Evolutionary conservation across 2,888 invertebrate species (phyloP).

Genomic region (Drosophila paranaensis): DNA sequence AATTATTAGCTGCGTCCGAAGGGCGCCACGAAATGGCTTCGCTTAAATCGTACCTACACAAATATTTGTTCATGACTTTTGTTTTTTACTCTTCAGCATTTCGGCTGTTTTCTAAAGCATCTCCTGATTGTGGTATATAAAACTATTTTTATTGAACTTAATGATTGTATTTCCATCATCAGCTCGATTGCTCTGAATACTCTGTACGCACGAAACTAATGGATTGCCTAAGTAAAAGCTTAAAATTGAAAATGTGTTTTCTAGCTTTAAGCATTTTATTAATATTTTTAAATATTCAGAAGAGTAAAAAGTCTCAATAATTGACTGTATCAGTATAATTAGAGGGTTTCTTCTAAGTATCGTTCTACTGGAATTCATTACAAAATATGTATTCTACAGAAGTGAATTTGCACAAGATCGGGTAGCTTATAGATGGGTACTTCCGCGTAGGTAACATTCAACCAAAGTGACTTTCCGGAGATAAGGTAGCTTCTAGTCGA

Average conservation of each 20-base stretch:
- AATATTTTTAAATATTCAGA: too few relatives aligned
- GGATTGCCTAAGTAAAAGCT: not conserved
- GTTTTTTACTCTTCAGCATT: not conserved
- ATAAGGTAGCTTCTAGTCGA: not conserved
- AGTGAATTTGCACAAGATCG: not conserved
- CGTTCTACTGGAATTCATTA: too few relatives aligned
- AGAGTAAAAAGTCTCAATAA: too few relatives aligned
- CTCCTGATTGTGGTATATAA: not conserved
- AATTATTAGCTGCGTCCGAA: constrained; percentile 56
- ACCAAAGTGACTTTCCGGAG: not conserved
- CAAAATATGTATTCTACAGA: too few relatives aligned
- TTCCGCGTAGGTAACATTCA: not conserved
- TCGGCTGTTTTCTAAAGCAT: not conserved
- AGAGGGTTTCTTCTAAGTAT: too few relatives aligned
- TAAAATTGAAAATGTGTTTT: not conserved
- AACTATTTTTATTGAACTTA: not conserved
- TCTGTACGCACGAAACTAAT: not conserved
- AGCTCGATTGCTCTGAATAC: not conserved
- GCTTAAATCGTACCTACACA: constrained; percentile 8
- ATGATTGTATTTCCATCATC: not conserved
- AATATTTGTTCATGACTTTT: constrained; percentile 7
- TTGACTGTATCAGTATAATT: too few relatives aligned
- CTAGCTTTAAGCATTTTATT: too few relatives aligned
- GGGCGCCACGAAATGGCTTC: constrained; percentile 53
- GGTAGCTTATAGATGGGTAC: not conserved